These are phyloP conservation scores for Alosa alosa DNA, from an alignment of 2,113 vertebrate species.

Conservation along the genomic window DNA sequence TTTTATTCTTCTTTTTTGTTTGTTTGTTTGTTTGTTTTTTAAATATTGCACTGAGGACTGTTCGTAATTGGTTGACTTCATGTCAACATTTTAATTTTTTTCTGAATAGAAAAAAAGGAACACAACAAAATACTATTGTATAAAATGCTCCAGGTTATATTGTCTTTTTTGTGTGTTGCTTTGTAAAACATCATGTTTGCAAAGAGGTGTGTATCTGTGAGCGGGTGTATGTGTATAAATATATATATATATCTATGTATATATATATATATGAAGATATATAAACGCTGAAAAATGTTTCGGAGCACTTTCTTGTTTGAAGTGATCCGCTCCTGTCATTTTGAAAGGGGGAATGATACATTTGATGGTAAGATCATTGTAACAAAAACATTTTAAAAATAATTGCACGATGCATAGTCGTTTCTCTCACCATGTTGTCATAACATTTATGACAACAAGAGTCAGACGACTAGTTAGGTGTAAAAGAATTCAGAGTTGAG, in stretches of 20 bases:
- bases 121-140: slow-evolving; percentile 73
- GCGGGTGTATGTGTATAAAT: slow-evolving; percentile 56
- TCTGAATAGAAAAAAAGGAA: slow-evolving; percentile 74
- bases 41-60: slow-evolving; percentile 90
- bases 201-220: slow-evolving; percentile 73
- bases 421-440: slow-evolving; percentile 80
- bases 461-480: slow-evolving; percentile 79
- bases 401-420: slow-evolving; percentile 79
- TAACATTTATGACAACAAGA: slow-evolving; percentile 95
- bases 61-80: slow-evolving; percentile 74
- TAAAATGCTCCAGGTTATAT: slow-evolving; percentile 76
- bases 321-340: slow-evolving; percentile 72
- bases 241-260: slow-evolving; percentile 31
- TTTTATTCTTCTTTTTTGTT: slow-evolving; percentile 62
- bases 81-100: slow-evolving; percentile 69
- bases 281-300: slow-evolving; percentile 65
- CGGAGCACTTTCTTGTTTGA: slow-evolving; percentile 72
- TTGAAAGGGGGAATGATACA: slow-evolving; percentile 76
- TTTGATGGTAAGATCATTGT: slow-evolving; percentile 78
- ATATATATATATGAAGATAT: slow-evolving; percentile 62
- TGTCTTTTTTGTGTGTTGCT: slow-evolving; percentile 71
- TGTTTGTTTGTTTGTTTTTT: slow-evolving; percentile 61
- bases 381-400: slow-evolving; percentile 60
- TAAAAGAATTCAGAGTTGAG: slow-evolving; percentile 68
- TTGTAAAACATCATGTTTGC: slow-evolving; percentile 70